These are phyloP conservation scores for Gari tellinella DNA, from an alignment of 2,888 invertebrate species.

Conservation along the genomic window DNA sequence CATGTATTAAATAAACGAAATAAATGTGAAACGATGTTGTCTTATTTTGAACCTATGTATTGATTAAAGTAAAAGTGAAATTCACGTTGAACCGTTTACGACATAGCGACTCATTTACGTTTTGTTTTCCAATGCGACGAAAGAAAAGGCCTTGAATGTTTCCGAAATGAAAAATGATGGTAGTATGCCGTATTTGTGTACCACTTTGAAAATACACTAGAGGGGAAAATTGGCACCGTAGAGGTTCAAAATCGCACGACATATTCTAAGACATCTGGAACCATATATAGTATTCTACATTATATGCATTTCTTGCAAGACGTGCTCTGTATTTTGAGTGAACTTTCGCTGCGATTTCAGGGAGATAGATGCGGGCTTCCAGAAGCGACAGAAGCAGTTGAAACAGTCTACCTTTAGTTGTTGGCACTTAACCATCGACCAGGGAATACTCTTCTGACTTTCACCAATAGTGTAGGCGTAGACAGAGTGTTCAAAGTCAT, in stretches of 20 bases:
- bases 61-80: too few species aligned
- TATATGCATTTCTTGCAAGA: constrained; percentile 54
- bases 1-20: too few species aligned
- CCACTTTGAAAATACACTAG: too few species aligned
- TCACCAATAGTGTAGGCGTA: constrained; percentile 29
- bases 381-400: constrained; percentile 34
- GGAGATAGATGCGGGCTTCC: constrained; percentile 35
- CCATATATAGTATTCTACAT: constrained; percentile 29
- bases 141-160: too few species aligned
- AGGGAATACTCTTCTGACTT: constrained; percentile 23
- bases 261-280: constrained; percentile 32
- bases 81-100: too few species aligned
- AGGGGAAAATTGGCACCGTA: constrained; percentile 25
- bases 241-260: constrained; percentile 44
- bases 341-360: constrained; percentile 45
- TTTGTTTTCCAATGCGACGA: too few species aligned
- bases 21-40: too few species aligned
- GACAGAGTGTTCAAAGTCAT: constrained; percentile 23
- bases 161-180: too few species aligned
- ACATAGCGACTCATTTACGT: too few species aligned
- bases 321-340: constrained; percentile 32
- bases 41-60: too few species aligned
- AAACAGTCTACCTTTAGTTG: constrained; percentile 43
- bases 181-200: too few species aligned
- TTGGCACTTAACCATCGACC: constrained; percentile 29